Percentiles rank a stretch among this genome's conserved stretches.
Conservation (phyloP, 2,113 vertebrate species). For the Rhegmatorhina hoffmannsi region DNA sequence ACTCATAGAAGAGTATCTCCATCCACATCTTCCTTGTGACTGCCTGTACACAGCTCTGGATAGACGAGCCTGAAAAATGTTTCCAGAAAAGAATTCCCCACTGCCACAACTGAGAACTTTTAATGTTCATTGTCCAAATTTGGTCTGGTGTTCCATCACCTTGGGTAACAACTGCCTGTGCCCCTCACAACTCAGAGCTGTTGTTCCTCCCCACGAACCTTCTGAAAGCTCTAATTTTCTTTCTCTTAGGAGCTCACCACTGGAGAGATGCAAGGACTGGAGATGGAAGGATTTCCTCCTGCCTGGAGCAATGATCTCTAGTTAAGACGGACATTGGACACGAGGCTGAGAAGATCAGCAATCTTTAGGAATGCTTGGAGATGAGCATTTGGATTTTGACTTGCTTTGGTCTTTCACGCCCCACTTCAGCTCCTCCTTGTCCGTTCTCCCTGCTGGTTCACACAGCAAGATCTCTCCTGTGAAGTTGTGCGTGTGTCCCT, state of each 20-base stretch:
- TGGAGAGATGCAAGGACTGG: not conserved
- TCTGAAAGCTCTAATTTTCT: not conserved
- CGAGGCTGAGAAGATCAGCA: not conserved
- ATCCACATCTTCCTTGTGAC: not conserved
- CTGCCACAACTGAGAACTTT: not conserved
- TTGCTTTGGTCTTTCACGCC: not conserved
- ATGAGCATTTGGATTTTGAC: not conserved
- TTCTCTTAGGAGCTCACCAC: not conserved
- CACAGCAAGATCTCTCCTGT: not conserved
- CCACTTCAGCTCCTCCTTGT: not conserved
- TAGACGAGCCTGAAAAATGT: not conserved
- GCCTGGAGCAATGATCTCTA: rapidly evolving
- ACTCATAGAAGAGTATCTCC: not conserved
- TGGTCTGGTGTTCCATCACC: not conserved
- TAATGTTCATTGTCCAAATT: not conserved
- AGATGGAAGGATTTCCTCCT: not conserved
- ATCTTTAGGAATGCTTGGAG: not conserved
- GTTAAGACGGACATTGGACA: not conserved
- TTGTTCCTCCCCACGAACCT: not conserved
- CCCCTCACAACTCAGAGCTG: not conserved
- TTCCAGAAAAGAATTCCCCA: not conserved
- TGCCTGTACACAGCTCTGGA: not conserved
- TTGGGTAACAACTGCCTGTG: not conserved
- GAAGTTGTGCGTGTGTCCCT: not conserved
- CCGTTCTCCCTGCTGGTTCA: not conserved